Evolutionary conservation across 1,140 invertebrate genomes (phyloP).

Genomic region (Penaeus vannamei): DNA sequence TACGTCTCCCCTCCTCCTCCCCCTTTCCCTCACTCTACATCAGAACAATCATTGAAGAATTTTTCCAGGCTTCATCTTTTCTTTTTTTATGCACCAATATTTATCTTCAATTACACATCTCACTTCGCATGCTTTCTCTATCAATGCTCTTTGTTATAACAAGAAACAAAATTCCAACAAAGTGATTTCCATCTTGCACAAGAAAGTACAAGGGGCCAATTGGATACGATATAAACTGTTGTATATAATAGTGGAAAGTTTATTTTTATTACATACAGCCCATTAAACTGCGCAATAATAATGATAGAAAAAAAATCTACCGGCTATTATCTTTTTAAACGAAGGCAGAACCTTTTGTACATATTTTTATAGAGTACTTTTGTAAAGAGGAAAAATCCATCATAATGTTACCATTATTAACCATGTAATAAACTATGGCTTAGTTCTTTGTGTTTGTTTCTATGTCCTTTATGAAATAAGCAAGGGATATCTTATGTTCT

Average conservation of each 20-base stretch:
- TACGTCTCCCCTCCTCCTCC: no score
- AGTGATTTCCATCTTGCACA: not conserved
- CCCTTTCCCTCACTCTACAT: no score
- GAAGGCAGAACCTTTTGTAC: slow-evolving; percentile 23
- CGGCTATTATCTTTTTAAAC: no score
- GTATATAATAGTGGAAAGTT: slow-evolving; percentile 31
- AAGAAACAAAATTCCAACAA: no score
- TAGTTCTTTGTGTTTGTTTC: not conserved
- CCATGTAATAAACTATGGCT: slow-evolving; percentile 37
- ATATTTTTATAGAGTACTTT: slow-evolving; percentile 45
- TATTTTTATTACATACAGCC: slow-evolving; percentile 33
- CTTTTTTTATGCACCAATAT: no score
- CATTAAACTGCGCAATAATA: slow-evolving; percentile 28
- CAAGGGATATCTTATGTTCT: slow-evolving; percentile 5
- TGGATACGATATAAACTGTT: slow-evolving; percentile 34
- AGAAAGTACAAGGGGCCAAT: slow-evolving; percentile 40
- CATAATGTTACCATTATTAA: slow-evolving; percentile 42
- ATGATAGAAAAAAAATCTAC: not conserved
- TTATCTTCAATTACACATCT: no score
- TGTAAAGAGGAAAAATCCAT: slow-evolving; percentile 29
- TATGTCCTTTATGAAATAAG: not conserved
- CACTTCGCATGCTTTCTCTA: no score
- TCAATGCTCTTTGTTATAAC: no score
- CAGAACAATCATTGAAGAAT: no score
- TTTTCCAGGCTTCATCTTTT: no score